Base-by-base conservation (phyloP, 2,797 vertebrate species). In the Sebastes steindachneri region DNA sequence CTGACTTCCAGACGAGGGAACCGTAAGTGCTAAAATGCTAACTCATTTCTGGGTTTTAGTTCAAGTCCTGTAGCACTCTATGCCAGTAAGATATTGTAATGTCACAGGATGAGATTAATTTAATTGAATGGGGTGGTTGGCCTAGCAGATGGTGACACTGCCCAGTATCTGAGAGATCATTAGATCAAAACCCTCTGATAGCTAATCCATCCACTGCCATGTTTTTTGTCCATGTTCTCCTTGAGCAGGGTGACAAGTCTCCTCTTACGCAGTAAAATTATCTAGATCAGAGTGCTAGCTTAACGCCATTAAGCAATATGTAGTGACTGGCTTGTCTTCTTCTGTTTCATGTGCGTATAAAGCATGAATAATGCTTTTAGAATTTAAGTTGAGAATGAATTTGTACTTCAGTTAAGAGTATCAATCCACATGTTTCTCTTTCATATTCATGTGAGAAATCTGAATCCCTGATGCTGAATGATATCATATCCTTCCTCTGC, bases 141-240 rank as follows among this genome's bases (percentile, higher is more conserved):
- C 63, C 48, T 11, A 64, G 60, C 86, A 85, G 78, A 88, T 82
- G 83, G 85, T 75, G 54, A 81, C 29, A 57, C 31, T 80, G 31
- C 86, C 77, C 73, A 48, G 48, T 77, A 71, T 73, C 67, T 71
- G 58, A 85, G 71, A 68, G 68, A 74, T 79, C 66, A 74, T 1
- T 8, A 58, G 80, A 73, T 73, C 80, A 81, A 68, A 80, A 77
- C 64, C 28, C 29, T 69, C 28, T 64, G 54, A 79, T 55, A 19
- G 35, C 57, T 73, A 63, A 75, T 79, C 79, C 55, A 28, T 77
- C 23, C 23, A 15, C 37, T n/a, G 31, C 60, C 41, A 66, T 75
- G 63, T 66, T 35, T 69, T 54, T 21, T 73, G 58, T 81, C 64
- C 53, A 28, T 67, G n/a, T 83, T 81, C 80, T 68, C 78, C 73